A percentile compares a stretch with the other conserved stretches of the same genome.
Evolutionary conservation across 2,113 vertebrate species (phyloP).

Genomic region (Atlantisia rogersi): DNA sequence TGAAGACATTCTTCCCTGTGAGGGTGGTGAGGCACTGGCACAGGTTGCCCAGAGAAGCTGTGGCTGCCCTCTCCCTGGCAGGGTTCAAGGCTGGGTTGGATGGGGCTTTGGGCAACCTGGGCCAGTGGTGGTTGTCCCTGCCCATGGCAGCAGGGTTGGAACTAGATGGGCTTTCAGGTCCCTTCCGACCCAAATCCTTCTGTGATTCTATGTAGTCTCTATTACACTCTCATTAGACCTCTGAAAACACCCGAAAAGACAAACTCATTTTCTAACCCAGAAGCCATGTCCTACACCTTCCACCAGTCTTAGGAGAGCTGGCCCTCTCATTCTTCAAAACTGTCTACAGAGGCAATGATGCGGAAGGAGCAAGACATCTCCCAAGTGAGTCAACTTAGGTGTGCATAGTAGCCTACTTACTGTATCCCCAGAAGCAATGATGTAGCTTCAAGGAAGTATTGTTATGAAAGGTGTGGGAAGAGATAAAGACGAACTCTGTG

Average conservation of each 20-base stretch:
- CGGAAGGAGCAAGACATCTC: background rate
- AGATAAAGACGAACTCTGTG: background rate
- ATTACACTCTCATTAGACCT: background rate
- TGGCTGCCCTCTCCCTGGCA: too few species aligned
- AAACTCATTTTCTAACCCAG: background rate
- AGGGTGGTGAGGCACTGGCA: too few species aligned
- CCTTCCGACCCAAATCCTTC: too few species aligned
- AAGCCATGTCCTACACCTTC: background rate
- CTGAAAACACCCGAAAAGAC: background rate
- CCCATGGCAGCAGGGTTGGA: too few species aligned
- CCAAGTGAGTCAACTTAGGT: background rate
- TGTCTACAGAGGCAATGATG: background rate
- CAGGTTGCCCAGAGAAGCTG: too few species aligned
- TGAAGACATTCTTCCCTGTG: too few species aligned
- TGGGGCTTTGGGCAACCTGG: too few species aligned
- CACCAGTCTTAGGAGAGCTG: background rate
- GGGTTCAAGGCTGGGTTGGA: too few species aligned
- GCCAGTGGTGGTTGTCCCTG: too few species aligned
- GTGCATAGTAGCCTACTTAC: background rate
- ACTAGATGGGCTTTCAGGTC: too few species aligned
- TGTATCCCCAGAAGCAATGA: background rate
- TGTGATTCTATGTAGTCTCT: background rate
- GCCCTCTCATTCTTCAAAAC: background rate
- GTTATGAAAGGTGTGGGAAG: conserved; percentile 21
- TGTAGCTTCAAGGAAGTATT: background rate